phyloP scores from a whole-genome alignment of 2,888 invertebrate genomes.

The Tenthredo amoena region DNA sequence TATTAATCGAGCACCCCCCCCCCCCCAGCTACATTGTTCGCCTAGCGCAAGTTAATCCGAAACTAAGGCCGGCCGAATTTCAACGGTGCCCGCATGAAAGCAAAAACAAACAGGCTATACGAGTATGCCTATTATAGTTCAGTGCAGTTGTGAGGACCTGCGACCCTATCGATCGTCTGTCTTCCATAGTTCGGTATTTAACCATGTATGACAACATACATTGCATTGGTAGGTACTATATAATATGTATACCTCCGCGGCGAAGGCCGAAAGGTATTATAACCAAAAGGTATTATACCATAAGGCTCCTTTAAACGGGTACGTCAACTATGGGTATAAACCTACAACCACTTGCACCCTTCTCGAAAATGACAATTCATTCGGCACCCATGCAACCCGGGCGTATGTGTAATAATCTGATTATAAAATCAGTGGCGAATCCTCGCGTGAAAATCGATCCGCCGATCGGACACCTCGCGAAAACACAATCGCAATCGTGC shows the following conservation, averaged over 20 bases:
- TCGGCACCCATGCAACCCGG: neutral
- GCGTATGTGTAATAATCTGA: neutral
- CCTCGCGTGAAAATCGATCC: neutral
- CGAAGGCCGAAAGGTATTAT: neutral
- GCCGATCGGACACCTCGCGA: neutral
- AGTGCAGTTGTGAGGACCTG: neutral
- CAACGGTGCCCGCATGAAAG: neutral
- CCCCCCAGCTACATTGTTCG: neutral
- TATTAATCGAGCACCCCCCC: neutral
- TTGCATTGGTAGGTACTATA: neutral
- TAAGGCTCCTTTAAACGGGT: neutral
- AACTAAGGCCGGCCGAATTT: neutral
- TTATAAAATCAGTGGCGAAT: neutral
- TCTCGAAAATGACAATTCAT: neutral
- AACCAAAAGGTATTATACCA: neutral
- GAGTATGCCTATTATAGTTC: neutral
- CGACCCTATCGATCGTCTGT: neutral
- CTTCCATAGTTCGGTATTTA: neutral
- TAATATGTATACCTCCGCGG: neutral
- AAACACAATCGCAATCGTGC: neutral
- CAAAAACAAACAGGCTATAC: neutral
- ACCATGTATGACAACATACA: neutral
- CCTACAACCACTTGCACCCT: neutral
- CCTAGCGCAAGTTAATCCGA: conserved; percentile 15
- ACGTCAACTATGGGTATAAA: neutral